Evolutionary conservation across 2,797 vertebrate genomes (phyloP).

Genomic region (Capromys pilorides): DNA sequence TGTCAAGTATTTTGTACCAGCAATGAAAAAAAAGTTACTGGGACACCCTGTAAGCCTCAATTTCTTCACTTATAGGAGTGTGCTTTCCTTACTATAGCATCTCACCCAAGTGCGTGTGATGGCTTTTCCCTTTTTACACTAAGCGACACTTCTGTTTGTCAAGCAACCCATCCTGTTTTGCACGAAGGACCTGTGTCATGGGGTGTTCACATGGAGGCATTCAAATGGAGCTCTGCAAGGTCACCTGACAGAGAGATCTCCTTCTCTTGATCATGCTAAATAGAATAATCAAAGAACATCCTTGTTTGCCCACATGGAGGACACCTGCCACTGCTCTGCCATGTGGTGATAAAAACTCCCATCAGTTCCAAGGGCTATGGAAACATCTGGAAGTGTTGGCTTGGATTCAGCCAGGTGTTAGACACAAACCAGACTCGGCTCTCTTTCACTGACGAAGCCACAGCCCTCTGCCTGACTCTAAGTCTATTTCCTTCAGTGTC

Average conservation of each 20-base stretch:
- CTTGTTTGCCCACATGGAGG: neutral
- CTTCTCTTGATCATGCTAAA: neutral
- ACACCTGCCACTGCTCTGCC: neutral
- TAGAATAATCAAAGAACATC: neutral
- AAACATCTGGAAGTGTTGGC: neutral
- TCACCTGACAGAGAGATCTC: neutral
- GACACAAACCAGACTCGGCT: neutral
- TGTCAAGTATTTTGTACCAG: too few species aligned
- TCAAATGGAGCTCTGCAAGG: neutral
- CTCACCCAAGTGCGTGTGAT: neutral
- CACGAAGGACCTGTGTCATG: neutral
- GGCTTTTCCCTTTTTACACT: neutral
- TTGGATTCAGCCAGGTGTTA: neutral
- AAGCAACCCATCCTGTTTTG: neutral
- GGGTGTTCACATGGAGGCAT: neutral
- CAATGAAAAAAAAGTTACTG: too few species aligned
- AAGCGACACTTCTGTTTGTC: neutral
- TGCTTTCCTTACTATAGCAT: neutral
- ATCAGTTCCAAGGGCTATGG: neutral
- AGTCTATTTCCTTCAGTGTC: neutral
- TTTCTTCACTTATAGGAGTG: neutral
- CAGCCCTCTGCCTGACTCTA: neutral
- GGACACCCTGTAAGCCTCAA: neutral
- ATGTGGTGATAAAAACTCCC: neutral
- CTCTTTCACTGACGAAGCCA: neutral